phyloP scores from a whole-genome alignment of 2,888 invertebrate species.

The Caenorhabditis japonica region DNA sequence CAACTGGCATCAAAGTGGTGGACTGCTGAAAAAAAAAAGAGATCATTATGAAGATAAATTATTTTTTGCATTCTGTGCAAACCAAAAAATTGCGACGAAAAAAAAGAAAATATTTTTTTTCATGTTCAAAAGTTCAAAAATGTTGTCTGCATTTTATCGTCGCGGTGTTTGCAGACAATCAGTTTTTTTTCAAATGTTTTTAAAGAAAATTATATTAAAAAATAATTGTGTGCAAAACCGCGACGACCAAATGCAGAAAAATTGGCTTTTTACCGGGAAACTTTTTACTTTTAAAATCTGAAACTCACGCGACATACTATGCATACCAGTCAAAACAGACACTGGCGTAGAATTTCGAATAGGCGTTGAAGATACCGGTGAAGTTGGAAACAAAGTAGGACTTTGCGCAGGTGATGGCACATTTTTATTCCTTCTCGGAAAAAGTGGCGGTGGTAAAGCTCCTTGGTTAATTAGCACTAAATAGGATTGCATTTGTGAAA shows the following conservation, averaged over 20 bases:
- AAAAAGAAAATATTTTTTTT: too few relatives aligned
- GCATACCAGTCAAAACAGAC: background rate
- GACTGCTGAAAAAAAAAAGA: constrained; percentile 36
- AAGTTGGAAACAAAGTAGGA: background rate
- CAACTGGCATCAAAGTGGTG: constrained; percentile 27
- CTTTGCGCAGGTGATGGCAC: background rate
- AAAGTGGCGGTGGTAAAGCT: constrained; percentile 30
- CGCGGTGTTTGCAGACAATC: too few relatives aligned
- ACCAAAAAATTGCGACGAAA: too few relatives aligned
- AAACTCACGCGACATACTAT: constrained; percentile 33
- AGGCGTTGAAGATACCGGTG: constrained; percentile 31
- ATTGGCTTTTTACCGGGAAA: too few relatives aligned
- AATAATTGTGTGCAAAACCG: too few relatives aligned
- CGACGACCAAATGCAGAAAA: too few relatives aligned
- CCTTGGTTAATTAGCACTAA: too few relatives aligned
- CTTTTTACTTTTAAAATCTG: background rate
- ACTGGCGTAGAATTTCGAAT: constrained; percentile 32
- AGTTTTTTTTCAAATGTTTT: too few relatives aligned
- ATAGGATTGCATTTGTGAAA: background rate
- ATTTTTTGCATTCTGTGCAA: too few relatives aligned
- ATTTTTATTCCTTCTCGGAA: constrained; percentile 19
- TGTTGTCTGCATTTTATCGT: too few relatives aligned
- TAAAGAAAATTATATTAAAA: background rate
- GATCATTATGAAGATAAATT: too few relatives aligned
- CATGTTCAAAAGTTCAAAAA: too few relatives aligned